Percentiles rank a stretch among this genome's conserved stretches.
Evolutionary conservation across 2,113 vertebrate genomes (phyloP).

Genomic region (Dendrocopos noguchii): DNA sequence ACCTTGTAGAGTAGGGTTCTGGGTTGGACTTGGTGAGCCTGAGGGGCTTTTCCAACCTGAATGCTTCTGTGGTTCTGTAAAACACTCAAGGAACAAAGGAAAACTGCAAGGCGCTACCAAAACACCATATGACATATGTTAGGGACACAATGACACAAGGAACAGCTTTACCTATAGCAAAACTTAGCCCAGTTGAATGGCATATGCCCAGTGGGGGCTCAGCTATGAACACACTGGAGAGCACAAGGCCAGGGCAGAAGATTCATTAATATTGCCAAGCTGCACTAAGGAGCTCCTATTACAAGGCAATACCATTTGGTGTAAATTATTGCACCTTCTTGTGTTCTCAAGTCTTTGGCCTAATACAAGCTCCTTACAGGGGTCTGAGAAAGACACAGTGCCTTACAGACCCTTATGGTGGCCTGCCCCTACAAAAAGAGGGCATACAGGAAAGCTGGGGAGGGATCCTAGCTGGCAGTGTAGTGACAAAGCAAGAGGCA

Average conservation of each 20-base stretch:
- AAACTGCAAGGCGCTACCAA: background rate
- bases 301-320: background rate
- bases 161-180: background rate
- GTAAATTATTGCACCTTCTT: background rate
- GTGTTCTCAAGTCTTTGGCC: background rate
- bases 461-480: background rate
- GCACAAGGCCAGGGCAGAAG: background rate
- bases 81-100: background rate
- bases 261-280: too few species aligned
- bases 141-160: background rate
- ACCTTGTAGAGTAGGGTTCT: too few species aligned
- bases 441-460: background rate
- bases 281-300: background rate
- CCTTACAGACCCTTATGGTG: background rate
- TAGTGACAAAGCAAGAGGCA: background rate
- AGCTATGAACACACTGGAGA: background rate
- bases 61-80: too few species aligned
- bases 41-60: too few species aligned
- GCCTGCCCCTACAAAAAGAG: background rate
- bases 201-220: background rate
- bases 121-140: fast-evolving
- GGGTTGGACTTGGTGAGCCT: too few species aligned
- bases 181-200: fast-evolving
- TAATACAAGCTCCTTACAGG: background rate
- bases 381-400: background rate